Evolutionary conservation across 2,113 vertebrate genomes (phyloP), one percentile per base, ranked within the genome.

Genomic region (Pogonocichla stellata): DNA sequence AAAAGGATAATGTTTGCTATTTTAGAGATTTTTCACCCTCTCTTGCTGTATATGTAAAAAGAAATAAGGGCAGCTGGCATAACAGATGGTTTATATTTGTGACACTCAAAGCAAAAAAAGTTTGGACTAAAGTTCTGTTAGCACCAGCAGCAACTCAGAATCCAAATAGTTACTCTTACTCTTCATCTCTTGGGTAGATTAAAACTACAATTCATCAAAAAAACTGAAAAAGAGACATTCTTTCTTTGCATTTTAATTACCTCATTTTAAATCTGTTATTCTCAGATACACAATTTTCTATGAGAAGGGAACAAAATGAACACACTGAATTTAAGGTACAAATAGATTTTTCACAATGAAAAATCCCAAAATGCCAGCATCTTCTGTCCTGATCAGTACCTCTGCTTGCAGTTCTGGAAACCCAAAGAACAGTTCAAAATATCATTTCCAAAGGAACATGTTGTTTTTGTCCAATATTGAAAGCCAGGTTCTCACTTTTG

Each of bases 81-180:
- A 90, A 82, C 98, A 98, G 97, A 98, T 98, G 98, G 95, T 96
- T 96, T 96, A 65, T 93, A 94, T 96, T 97, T 97, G 91, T 94
- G 93, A 96, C 67, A 95, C 86, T 91, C 88, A 97, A 96, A 95
- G 92, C 81, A 81, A 73, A 94, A 91, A 71, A 90, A 51, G 9
- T 94, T 92, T 72, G 72, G 64, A 87, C 74, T 38, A 48, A 83
- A 90, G 72, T 97, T 81, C 26, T 96, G 62, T 91, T 94, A 97
- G 38, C 50, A 88, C 36, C 93, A 93, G 71, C 60, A 96, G 88
- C 78, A 96, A 69, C 86, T 96, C 61, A 78, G 66, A 92, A 95
- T 95, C 89, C 91, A 97, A 97, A 95, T 86, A 62, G 92, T 84
- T 64, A 92, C 83, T 80, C 34, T 83, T 96, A 26, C 56, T 88